Conservation (phyloP, 2,113 vertebrate species). For the Ceyx melanurus region DNA sequence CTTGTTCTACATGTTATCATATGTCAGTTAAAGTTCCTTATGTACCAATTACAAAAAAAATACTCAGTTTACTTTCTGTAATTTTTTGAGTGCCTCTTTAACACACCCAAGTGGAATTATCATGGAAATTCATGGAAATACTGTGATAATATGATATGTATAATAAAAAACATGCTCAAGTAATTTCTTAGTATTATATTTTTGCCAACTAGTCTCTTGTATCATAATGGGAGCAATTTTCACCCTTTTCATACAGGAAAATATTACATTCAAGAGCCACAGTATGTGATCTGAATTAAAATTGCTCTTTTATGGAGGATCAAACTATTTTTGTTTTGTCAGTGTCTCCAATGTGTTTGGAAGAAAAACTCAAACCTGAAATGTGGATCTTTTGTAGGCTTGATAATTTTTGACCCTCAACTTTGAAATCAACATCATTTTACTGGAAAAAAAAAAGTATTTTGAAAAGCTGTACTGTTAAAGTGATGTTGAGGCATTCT, state of each 20-base stretch:
- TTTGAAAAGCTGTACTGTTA: background rate
- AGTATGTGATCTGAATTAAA: background rate
- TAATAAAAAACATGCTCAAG: background rate
- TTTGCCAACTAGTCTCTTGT: background rate
- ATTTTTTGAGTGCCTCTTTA: background rate
- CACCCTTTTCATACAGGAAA: background rate
- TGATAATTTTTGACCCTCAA: background rate
- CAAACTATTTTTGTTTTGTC: background rate
- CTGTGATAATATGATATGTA: background rate
- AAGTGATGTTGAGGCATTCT: background rate
- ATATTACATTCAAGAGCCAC: background rate
- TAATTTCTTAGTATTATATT: background rate
- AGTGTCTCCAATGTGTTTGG: background rate
- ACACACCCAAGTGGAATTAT: background rate
- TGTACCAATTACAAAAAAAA: background rate
- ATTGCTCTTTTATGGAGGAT: background rate
- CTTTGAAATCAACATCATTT: background rate
- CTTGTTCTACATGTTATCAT: background rate
- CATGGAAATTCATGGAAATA: background rate
- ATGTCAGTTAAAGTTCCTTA: background rate
- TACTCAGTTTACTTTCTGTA: background rate
- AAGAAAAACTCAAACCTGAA: background rate
- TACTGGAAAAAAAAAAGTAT: background rate
- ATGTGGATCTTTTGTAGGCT: background rate
- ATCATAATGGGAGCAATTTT: constrained; percentile 9